These are phyloP conservation scores for Eupeodes luniger DNA, from an alignment of 2,888 invertebrate genomes.

Conservation along the genomic window DNA sequence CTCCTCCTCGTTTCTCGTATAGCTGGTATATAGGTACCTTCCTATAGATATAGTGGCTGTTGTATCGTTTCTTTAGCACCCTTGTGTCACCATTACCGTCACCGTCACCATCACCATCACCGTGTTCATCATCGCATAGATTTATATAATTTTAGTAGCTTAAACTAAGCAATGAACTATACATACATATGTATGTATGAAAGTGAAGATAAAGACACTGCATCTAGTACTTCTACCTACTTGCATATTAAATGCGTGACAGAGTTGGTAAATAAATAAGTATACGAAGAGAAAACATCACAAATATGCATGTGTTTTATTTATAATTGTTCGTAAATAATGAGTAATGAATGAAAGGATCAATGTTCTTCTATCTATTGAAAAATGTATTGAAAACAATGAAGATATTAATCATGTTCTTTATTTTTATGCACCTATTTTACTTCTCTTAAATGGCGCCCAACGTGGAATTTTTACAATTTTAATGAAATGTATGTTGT, in stretches of 20 bases:
- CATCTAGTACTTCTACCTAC: background rate
- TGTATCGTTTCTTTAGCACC: background rate
- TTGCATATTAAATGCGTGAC: conserved; percentile 12
- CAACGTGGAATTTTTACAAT: too few species aligned
- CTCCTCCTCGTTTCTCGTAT: background rate
- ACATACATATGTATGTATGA: background rate
- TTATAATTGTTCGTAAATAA: background rate
- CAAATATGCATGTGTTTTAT: conserved; percentile 23
- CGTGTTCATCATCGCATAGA: conserved; percentile 1
- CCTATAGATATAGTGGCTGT: conserved; percentile 7
- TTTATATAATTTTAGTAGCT: conserved; percentile 50
- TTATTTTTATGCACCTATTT: too few species aligned
- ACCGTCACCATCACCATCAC: too few species aligned
- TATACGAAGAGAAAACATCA: background rate
- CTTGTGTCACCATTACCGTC: conserved; percentile 4
- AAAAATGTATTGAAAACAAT: background rate
- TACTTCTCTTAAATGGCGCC: too few species aligned
- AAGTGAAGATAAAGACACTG: background rate
- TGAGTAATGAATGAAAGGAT: background rate
- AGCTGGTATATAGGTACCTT: background rate
- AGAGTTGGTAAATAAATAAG: conserved; percentile 19
- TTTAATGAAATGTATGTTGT: too few species aligned
- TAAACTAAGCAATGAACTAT: conserved; percentile 60
- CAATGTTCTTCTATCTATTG: background rate
- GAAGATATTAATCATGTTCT: background rate